Conservation (phyloP, 2,888 invertebrate species). For the Myopa tessellatipennis region DNA sequence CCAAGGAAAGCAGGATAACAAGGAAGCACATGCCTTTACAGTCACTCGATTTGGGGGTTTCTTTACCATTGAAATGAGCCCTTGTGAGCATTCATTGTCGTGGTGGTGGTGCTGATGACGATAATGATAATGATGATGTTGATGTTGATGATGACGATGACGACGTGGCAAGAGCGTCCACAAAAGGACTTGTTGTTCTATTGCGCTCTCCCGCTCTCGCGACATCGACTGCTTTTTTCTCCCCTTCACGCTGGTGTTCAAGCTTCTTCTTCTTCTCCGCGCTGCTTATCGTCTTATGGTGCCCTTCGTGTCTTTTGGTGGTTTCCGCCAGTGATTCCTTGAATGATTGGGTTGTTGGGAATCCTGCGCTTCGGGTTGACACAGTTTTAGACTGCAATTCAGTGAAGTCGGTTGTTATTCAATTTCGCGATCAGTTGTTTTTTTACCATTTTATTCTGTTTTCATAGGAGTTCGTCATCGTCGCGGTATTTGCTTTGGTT, state of each 20-base stretch:
- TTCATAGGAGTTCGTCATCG: constrained; percentile 21
- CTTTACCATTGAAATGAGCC: not conserved
- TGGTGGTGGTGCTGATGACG: not conserved
- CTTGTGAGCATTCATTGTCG: not conserved
- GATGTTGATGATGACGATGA: not conserved
- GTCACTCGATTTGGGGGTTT: constrained; percentile 20
- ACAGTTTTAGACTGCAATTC: constrained; percentile 67
- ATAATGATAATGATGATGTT: not conserved
- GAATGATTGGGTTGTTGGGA: constrained; percentile 51
- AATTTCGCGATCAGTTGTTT: constrained; percentile 49
- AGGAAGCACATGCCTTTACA: constrained; percentile 26
- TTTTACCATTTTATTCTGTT: constrained; percentile 37
- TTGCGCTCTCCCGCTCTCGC: constrained; percentile 28
- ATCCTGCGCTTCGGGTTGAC: constrained; percentile 58
- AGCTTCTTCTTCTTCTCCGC: constrained; percentile 1
- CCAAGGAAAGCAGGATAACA: not conserved
- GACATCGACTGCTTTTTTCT: not conserved
- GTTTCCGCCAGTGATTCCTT: constrained; percentile 6
- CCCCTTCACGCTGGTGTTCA: constrained; percentile 21
- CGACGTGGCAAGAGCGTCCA: not conserved
- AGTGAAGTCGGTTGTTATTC: constrained; percentile 64
- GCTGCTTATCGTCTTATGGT: not conserved
- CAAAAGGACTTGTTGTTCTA: constrained; percentile 24
- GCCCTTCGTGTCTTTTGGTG: constrained; percentile 16
- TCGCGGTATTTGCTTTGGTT: constrained; percentile 29